phyloP scores from a whole-genome alignment of 2,888 invertebrate genomes.

The Thymelicus sylvestris region DNA sequence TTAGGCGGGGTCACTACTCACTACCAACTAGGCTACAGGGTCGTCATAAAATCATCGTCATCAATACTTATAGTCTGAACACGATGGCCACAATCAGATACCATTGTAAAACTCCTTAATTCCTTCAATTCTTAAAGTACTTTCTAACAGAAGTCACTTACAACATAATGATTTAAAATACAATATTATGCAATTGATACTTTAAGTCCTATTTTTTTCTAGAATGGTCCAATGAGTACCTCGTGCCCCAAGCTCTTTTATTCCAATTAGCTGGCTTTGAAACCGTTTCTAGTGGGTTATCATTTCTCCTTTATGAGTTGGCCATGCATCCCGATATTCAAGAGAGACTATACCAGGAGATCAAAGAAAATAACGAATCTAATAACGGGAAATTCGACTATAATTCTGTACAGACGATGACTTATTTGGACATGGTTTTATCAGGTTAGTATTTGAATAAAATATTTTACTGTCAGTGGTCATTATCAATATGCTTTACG shows the following conservation, averaged over 20 bases:
- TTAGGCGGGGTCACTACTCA: too few species aligned
- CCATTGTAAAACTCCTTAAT: too few species aligned
- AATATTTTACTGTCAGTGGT: too few species aligned
- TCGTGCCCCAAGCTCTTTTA: slow-evolving; percentile 76
- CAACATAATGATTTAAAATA: too few species aligned
- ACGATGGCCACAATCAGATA: too few species aligned
- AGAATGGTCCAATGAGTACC: slow-evolving; percentile 68
- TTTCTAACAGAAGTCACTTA: too few species aligned
- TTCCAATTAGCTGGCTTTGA: slow-evolving; percentile 86
- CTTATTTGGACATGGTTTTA: slow-evolving; percentile 86
- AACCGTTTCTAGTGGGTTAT: slow-evolving; percentile 71
- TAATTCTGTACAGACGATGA: slow-evolving; percentile 80
- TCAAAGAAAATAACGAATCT: slow-evolving; percentile 71
- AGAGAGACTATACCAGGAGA: slow-evolving; percentile 80
- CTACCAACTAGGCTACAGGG: too few species aligned
- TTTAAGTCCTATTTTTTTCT: slow-evolving; percentile 36
- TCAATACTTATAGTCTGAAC: too few species aligned
- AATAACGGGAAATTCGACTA: slow-evolving; percentile 76
- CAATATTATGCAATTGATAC: too few species aligned
- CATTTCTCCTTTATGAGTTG: slow-evolving; percentile 83
- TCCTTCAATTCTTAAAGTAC: too few species aligned
- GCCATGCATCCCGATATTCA: slow-evolving; percentile 85
- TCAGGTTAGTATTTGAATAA: slow-evolving; percentile 63
- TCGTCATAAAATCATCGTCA: too few species aligned
- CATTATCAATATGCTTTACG: too few species aligned